Evolutionary conservation across 1,140 invertebrate genomes (phyloP).

Genomic region (Drosophila willistoni): DNA sequence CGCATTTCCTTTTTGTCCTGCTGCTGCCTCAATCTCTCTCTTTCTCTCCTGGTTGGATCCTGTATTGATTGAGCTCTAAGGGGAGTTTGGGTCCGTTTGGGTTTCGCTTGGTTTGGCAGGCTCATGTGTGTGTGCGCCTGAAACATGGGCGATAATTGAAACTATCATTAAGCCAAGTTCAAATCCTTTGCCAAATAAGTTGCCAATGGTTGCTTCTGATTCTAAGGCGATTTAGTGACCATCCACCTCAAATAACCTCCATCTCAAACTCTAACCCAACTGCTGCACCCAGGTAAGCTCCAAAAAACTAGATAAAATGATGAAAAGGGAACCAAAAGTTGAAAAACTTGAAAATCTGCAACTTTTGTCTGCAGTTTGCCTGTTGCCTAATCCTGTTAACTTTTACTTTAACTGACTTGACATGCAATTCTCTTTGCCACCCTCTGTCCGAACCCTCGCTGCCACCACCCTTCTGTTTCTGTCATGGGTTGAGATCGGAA

Average conservation of each 20-base stretch:
- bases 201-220: conserved; percentile 28
- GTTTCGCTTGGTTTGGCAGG: conserved; percentile 2
- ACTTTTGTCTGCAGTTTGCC: conserved; percentile 21
- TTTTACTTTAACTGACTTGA: conserved; percentile 43
- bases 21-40: neutral
- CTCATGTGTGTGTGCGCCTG: conserved; percentile 48
- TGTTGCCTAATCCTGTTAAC: conserved; percentile 50
- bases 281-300: conserved; percentile 41
- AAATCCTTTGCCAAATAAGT: conserved; percentile 63
- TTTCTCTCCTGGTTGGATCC: neutral
- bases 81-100: neutral
- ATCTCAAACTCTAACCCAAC: no score
- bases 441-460: neutral
- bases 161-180: conserved; percentile 71
- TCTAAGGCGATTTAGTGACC: conserved; percentile 47
- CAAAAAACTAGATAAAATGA: conserved; percentile 37
- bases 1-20: conserved; percentile 37
- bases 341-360: conserved; percentile 47
- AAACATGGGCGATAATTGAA: conserved; percentile 74
- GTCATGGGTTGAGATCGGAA: neutral
- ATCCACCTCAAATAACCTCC: neutral
- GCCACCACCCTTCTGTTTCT: neutral
- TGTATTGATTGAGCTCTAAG: conserved; percentile 43
- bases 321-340: conserved; percentile 23
- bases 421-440: conserved; percentile 7